Base-by-base conservation (phyloP, 1,140 invertebrate species). In the Phocides pigmalion region DNA sequence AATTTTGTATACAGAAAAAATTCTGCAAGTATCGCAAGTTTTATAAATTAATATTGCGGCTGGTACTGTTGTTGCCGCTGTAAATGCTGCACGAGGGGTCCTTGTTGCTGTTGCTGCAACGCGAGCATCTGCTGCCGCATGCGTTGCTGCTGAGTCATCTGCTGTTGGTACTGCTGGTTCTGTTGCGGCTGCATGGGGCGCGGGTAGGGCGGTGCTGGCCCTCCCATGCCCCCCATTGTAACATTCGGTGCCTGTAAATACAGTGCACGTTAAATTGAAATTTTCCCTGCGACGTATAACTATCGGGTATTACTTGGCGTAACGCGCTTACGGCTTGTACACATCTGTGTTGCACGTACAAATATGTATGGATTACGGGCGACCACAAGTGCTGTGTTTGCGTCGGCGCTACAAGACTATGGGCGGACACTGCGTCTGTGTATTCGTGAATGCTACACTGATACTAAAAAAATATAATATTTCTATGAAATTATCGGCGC, bases 221-320 rank as follows among this genome's bases (percentile, higher is more conserved):
- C 93, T 53, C 91, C 93, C 93, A 94, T 94, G 62, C 92, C 93
- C 32, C 94, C 94, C 94, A 95, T 95, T 2, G 94, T 94, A 14
- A 95, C 94, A 81, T 95, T 95, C 0, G 94, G 94, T 4, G 94
- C 93, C 91, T 94, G 81, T 72, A 77, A 49, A 22, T 54, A 22
- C 5, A 22, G 5, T 22, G 20, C 2, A 22, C 5, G 5, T 3
- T 22, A 22, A 22, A 22, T 3, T 22, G 5, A 22, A 22, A n/a
- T n/a, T n/a, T n/a, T n/a, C n/a, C n/a, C n/a, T n/a, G n/a, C n/a
- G n/a, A n/a, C n/a, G n/a, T n/a, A n/a, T n/a, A n/a, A n/a, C n/a
- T n/a, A 12, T 35, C 3, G 6, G 14, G 11, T n/a, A 3, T 22
- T 22, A 3, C 2, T 22, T 22, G 22, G 22, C 6, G 22, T 22